Conservation (phyloP, 2,113 vertebrate genomes). For the Turdus rufiventris region DNA sequence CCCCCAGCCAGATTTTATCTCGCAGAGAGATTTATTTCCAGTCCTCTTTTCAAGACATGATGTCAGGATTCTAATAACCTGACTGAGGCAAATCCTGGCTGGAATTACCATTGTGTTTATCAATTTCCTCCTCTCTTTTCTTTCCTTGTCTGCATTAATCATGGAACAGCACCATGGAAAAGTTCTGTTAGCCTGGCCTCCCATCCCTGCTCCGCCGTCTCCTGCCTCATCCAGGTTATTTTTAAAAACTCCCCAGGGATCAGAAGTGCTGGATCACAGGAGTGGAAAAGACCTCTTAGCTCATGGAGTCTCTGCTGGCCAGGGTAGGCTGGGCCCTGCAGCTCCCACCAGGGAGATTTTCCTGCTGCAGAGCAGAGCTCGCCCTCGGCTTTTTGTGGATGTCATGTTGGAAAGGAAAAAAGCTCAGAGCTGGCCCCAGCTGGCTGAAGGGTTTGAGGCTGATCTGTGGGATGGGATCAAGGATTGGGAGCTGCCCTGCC, state of each 20-base stretch:
- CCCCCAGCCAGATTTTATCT: neutral
- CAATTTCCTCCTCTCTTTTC: constrained; percentile 26
- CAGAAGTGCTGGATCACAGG: neutral
- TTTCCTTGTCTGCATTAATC: neutral
- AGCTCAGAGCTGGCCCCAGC: neutral
- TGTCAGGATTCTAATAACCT: constrained; percentile 53
- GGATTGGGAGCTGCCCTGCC: fast-evolving
- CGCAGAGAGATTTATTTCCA: constrained; percentile 13
- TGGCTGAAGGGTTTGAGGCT: neutral
- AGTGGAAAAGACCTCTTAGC: constrained; percentile 45
- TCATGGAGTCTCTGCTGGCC: constrained; percentile 41
- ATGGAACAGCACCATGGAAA: constrained; percentile 38
- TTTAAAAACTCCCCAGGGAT: neutral
- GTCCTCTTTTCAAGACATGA: constrained; percentile 59
- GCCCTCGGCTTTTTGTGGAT: neutral
- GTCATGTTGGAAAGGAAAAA: neutral
- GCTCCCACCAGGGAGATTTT: neutral
- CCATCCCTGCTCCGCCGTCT: neutral
- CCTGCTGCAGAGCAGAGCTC: neutral
- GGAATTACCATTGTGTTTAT: constrained; percentile 20
- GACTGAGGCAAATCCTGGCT: constrained; percentile 21
- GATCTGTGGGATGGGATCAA: neutral
- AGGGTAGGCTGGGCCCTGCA: neutral
- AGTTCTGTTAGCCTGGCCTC: constrained; percentile 21
- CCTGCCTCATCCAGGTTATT: constrained; percentile 32